Evolutionary conservation across 2,888 invertebrate species (phyloP).

Genomic region (Odontomyia ornata): DNA sequence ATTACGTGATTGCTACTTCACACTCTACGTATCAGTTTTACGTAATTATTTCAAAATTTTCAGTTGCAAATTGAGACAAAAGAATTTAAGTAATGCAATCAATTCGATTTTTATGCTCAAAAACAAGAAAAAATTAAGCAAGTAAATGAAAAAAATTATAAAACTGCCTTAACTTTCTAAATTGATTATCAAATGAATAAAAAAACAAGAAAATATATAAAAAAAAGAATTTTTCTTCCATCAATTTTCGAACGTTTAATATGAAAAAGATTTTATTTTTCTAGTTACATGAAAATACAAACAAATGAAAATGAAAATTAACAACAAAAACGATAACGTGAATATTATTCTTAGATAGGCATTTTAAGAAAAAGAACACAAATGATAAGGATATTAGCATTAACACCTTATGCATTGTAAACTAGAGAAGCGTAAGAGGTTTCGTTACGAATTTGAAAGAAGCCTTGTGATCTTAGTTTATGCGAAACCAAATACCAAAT

Average conservation of each 20-base stretch:
- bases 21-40: background rate
- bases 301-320: background rate
- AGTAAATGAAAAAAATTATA: constrained; percentile 4
- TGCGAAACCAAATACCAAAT: constrained; percentile 23
- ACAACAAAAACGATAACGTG: background rate
- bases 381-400: background rate
- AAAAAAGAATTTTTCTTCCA: constrained; percentile 30
- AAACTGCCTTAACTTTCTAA: constrained; percentile 36
- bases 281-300: constrained; percentile 31
- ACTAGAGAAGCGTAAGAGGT: constrained; percentile 21
- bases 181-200: constrained; percentile 4
- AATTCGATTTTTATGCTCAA: constrained; percentile 19
- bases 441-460: constrained; percentile 38
- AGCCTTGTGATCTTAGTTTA: constrained; percentile 43
- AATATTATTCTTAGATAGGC: constrained; percentile 38
- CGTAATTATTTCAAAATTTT: background rate
- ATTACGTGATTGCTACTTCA: constrained; percentile 8
- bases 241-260: constrained; percentile 29
- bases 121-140: constrained; percentile 2
- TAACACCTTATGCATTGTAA: constrained; percentile 21
- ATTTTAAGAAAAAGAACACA: constrained; percentile 18
- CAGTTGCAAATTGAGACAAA: background rate
- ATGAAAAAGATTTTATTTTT: constrained; percentile 26
- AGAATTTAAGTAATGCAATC: constrained; percentile 2
- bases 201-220: background rate